Percentiles rank a stretch among this genome's conserved stretches.
Conservation (phyloP, 2,797 vertebrate species). For the Semotilus atromaculatus region DNA sequence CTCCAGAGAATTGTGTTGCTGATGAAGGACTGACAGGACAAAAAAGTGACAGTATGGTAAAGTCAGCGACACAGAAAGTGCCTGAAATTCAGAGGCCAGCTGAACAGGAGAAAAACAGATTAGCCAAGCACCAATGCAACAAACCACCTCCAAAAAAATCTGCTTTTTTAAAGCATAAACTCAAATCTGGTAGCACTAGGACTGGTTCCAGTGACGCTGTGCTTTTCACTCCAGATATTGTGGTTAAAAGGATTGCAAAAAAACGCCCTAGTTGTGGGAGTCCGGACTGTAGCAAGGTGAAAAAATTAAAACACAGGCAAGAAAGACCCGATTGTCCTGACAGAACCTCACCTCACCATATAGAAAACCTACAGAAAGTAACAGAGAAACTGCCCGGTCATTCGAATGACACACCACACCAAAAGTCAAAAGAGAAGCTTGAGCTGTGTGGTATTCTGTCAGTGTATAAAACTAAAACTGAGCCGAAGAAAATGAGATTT, state of each 20-base stretch:
- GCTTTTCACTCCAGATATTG: slow-evolving; percentile 46
- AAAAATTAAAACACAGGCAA: background rate
- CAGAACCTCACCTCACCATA: background rate
- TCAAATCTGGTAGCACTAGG: background rate
- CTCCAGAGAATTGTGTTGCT: background rate
- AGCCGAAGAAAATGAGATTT: slow-evolving; percentile 20
- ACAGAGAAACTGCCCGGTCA: background rate
- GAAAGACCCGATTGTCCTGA: background rate
- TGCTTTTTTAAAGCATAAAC: background rate
- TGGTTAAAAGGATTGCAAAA: slow-evolving; percentile 22
- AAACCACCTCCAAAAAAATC: background rate
- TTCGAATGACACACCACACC: background rate
- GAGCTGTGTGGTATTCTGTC: background rate
- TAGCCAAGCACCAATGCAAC: background rate
- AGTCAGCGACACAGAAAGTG: background rate
- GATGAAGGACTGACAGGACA: background rate
- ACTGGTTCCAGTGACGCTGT: background rate
- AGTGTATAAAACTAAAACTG: background rate
- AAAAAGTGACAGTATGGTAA: background rate
- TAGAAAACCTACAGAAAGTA: background rate
- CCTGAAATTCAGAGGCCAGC: background rate
- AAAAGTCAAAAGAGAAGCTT: background rate
- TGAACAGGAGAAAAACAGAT: background rate
- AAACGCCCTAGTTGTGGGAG: background rate
- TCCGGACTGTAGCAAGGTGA: background rate